These are phyloP conservation scores for Erebia ligea DNA, from an alignment of 2,888 invertebrate species.

Conservation along the genomic window DNA sequence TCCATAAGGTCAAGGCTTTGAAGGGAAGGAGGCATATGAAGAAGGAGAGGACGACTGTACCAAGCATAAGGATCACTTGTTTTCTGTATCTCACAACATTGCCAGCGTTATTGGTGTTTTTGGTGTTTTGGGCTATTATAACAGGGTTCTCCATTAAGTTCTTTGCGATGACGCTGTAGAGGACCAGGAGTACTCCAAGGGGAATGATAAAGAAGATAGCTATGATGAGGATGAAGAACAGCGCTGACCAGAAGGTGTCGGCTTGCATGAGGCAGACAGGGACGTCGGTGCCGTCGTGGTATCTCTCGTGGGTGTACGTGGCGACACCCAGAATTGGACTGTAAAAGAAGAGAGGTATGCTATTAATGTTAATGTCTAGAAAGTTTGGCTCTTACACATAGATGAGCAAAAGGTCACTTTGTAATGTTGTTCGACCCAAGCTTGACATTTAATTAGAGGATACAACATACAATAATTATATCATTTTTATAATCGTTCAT, in stretches of 20 bases:
- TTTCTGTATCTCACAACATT: conserved; percentile 89
- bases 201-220: conserved; percentile 94
- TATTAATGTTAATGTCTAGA: background rate
- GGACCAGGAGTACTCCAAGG: conserved; percentile 89
- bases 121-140: conserved; percentile 85
- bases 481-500: too few species aligned
- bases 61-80: conserved; percentile 94
- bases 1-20: conserved; percentile 93
- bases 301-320: conserved; percentile 87
- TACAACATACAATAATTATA: too few species aligned
- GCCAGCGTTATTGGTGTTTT: conserved; percentile 71
- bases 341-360: conserved; percentile 56
- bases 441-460: too few species aligned
- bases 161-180: conserved; percentile 93
- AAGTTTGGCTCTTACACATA: too few species aligned
- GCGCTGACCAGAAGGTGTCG: conserved; percentile 89
- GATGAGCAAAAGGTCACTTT: too few species aligned
- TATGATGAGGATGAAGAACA: conserved; percentile 91
- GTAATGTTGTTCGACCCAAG: too few species aligned
- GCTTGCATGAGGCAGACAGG: conserved; percentile 93
- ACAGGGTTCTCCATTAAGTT: conserved; percentile 92
- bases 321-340: conserved; percentile 94
- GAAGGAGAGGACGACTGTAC: conserved; percentile 94
- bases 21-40: conserved; percentile 95
- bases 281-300: conserved; percentile 87